Evolutionary conservation across 2,797 vertebrate genomes (phyloP), one percentile per base, ranked within the genome.

Genomic region (Melanotaenia parkinsoni): DNA sequence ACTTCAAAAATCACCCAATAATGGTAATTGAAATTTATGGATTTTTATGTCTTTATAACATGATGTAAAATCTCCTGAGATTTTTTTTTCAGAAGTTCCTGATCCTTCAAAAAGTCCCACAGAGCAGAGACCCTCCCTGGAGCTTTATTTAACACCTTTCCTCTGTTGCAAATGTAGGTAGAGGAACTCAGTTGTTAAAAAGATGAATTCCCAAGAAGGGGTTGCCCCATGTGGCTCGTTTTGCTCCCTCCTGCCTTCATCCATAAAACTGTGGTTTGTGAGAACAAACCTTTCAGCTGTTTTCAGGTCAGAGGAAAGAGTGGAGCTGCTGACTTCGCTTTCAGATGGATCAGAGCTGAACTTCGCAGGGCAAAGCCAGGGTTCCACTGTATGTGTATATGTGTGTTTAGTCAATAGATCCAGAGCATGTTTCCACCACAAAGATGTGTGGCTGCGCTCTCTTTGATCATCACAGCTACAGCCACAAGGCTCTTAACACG

Each of bases 341-440:
- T 63, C 3, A 38, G 33, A 59, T 47, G 24, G 58, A 66, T 54
- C 13, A 57, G 63, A 51, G 16, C 61, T 26, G 45, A 66, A 43
- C 3, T 76, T 70, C 22, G 3, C 63, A 53, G 51, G 73, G 20
- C 2, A 67, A 76, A 67, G 58, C 65, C 47, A 13, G 56, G 40
- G 60, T 78, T 63, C 22, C 63, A 59, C 28, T 26, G 4, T 24
- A 40, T 38, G 40, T 43, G 40, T 43, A 16, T 43, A 14, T 40
- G 38, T 40, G 14, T 43, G 40, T 43, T 43, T 43, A 43, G 13
- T 28, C 13, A 11, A 22, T 22, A 37, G 18, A 58, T 35, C 32
- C 11, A 22, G 32, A 58, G 50, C 60, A 12, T 14, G n/a, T 28
- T 32, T 38, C 30, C 50, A 53, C 50, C 1, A 12, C 50, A 53